These are phyloP conservation scores for Thamnophis elegans DNA, from an alignment of 2,797 vertebrate genomes.

Conservation along the genomic window DNA sequence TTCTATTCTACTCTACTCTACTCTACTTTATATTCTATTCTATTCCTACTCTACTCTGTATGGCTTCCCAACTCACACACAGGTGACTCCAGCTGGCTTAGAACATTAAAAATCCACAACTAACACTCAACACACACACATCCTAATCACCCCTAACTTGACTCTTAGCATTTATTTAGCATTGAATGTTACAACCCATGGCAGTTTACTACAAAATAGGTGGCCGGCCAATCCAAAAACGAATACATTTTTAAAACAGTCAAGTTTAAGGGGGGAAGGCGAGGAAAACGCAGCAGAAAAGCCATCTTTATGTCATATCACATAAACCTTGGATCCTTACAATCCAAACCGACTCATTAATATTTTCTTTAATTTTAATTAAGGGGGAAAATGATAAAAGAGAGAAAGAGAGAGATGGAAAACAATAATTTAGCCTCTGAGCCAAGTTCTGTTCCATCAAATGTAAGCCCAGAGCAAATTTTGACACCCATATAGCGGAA, in stretches of 20 bases:
- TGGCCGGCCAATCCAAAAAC: neutral
- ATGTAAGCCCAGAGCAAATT: conserved; percentile 57
- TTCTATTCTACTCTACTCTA: too few species aligned
- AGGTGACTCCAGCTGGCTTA: neutral
- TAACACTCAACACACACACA: neutral
- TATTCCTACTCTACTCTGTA: too few species aligned
- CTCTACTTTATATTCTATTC: too few species aligned
- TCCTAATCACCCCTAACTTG: neutral
- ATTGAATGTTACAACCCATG: neutral
- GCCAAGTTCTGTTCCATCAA: conserved; percentile 42
- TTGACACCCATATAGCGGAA: conserved; percentile 46
- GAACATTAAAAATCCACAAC: too few species aligned
- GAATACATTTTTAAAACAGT: neutral
- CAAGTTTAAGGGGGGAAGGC: neutral
- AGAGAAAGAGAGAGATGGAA: neutral
- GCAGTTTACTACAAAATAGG: neutral
- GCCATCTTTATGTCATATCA: neutral
- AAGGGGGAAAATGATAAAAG: neutral
- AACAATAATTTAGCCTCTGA: conserved; percentile 18
- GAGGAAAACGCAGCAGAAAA: neutral
- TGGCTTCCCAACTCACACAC: neutral
- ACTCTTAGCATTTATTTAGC: neutral
- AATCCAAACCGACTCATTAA: conserved; percentile 44
- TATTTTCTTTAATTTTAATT: neutral
- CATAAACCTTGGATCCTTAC: conserved; percentile 26